Conservation (phyloP, 2,113 vertebrate species). For the Physeter macrocephalus region DNA sequence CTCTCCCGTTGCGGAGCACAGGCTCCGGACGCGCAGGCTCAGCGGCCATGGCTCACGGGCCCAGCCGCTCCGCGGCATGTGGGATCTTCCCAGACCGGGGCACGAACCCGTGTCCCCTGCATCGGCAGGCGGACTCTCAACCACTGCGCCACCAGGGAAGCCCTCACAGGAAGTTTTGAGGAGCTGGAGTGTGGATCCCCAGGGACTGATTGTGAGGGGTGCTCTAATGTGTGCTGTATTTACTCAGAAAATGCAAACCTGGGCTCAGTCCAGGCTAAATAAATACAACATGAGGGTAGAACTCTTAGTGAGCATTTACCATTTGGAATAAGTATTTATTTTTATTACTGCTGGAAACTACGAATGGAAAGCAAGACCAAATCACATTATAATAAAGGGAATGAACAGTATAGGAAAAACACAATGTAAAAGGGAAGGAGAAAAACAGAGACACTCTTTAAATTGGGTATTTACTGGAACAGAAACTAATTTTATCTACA, state of each 20-base stretch:
- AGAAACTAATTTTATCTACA: constrained; percentile 24
- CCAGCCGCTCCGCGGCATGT: no score
- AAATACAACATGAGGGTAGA: not conserved
- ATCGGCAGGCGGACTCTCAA: no score
- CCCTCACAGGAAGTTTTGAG: not conserved
- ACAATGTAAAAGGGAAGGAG: not conserved
- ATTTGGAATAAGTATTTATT: not conserved
- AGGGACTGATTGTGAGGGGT: not conserved
- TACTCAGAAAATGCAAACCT: not conserved
- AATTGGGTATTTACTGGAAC: not conserved
- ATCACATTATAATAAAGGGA: not conserved
- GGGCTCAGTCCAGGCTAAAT: not conserved
- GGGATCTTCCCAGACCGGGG: no score
- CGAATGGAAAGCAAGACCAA: not conserved
- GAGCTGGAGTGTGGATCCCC: not conserved
- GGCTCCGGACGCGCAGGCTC: no score
- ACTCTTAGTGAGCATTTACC: not conserved
- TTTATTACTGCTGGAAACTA: constrained; percentile 18
- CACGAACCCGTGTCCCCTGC: no score
- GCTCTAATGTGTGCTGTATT: not conserved
- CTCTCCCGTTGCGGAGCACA: no score
- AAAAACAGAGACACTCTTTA: not conserved
- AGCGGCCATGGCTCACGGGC: no score
- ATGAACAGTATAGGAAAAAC: not conserved
- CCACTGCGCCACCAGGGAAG: no score